Conservation (phyloP, 2,797 vertebrate genomes). For the Tamandua tetradactyla region DNA sequence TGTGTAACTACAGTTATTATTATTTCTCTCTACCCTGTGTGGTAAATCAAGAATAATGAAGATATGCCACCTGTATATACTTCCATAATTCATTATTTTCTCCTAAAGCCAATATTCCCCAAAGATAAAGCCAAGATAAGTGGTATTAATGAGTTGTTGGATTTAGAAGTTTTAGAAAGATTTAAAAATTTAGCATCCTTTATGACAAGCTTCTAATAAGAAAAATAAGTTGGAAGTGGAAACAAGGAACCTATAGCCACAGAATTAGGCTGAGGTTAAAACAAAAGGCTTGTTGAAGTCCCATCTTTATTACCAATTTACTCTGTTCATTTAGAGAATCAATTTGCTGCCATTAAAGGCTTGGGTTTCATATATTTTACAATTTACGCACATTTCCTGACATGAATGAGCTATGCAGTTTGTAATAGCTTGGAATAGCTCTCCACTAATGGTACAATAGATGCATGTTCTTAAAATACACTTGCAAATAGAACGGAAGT, state of each 20-base stretch:
- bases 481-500: not conserved
- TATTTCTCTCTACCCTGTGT: conserved; percentile 48
- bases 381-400: conserved; percentile 54
- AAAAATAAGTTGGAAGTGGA: conserved; percentile 42
- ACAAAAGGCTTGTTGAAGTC: not conserved
- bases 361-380: conserved; percentile 61
- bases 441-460: not conserved
- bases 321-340: conserved; percentile 67
- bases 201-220: conserved; percentile 65
- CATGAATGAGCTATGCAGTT: not conserved
- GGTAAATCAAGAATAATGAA: conserved; percentile 74
- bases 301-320: conserved; percentile 72
- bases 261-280: conserved; percentile 36
- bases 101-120: conserved; percentile 64
- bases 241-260: conserved; percentile 11
- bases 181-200: conserved; percentile 50
- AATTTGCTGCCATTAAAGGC: conserved; percentile 63
- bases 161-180: conserved; percentile 59
- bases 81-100: conserved; percentile 67
- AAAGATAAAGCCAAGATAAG: conserved; percentile 62
- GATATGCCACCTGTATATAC: conserved; percentile 41
- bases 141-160: conserved; percentile 61
- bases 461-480: not conserved
- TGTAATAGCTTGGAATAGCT: not conserved
- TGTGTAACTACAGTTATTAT: conserved; percentile 47